Evolutionary conservation across 2,888 invertebrate genomes (phyloP), one percentile per base, ranked within the genome.

Genomic region (Desoria tigrina): DNA sequence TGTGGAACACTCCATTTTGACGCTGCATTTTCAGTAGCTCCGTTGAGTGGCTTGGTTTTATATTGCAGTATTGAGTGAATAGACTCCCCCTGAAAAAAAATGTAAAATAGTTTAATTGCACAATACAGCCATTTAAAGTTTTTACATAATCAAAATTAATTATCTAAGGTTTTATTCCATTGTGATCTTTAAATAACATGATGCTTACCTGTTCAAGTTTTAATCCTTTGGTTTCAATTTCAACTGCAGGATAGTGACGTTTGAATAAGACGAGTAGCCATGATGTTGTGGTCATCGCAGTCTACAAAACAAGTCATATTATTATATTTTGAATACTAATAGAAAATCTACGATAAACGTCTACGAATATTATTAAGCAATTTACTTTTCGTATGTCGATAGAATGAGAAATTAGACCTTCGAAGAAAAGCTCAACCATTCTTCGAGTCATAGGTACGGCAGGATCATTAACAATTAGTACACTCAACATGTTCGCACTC

Each of bases 41-140:
- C 26, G 26, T 62, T 45, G 4, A 63, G 28, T 2, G 71, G 45
- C 2, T 66, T 60, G 3, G 70, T 63, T 32, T 63, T 65, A 56
- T 75, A 76, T 51, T 76, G 76, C 9, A 76, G 69, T 26, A 75
- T 65, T 6, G 74, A 71, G 21, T 74, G 73, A 27, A 74, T 50
- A 2, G 74, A 72, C 59, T 74, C 75, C 1, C 75, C 75, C 69
- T 45, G 21, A 45, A 6, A 45, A 16, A 45, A 45, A 21, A 21
- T n/a, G 50, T 28, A 51, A 39, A 54, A 26, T 32, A 18, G 1
- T 62, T 39, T 26, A 28, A n/a, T n/a, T n/a, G n/a, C n/a, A n/a
- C n/a, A n/a, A n/a, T n/a, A n/a, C n/a, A n/a, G n/a, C n/a, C 14
- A 62, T 45, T 21, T 18, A 32, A 55, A 24, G 45, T 9, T 18